A percentile compares a stretch with the other conserved stretches of the same genome.
Conservation (phyloP, 2,113 vertebrate species). For the Triplophysa rosa region DNA sequence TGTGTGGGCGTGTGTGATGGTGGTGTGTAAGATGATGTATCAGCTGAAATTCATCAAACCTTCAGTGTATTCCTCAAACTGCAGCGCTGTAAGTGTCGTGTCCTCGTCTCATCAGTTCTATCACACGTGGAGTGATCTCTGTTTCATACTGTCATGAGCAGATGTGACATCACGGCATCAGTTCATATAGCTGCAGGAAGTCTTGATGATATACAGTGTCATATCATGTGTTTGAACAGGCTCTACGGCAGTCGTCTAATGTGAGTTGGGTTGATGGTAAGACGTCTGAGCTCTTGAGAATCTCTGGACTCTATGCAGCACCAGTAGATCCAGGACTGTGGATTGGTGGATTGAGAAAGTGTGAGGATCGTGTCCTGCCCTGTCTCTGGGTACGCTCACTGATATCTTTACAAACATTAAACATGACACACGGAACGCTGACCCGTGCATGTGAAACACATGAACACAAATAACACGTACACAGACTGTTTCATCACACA, state of each 20-base stretch:
- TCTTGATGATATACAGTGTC: too few relatives aligned
- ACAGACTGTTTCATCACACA: too few relatives aligned
- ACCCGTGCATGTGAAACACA: too few relatives aligned
- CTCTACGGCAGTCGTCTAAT: conserved; percentile 60
- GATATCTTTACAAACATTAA: background rate
- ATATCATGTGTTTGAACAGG: conserved; percentile 48
- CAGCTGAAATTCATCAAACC: conserved; percentile 79
- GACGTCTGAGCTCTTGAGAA: conserved; percentile 67
- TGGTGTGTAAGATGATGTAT: conserved; percentile 80
- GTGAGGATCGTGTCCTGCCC: conserved; percentile 64
- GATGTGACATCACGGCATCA: too few relatives aligned
- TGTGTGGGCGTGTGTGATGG: conserved; percentile 76
- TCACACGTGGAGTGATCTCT: too few relatives aligned
- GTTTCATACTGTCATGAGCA: too few relatives aligned
- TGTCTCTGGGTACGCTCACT: conserved; percentile 67
- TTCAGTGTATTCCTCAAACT: conserved; percentile 73
- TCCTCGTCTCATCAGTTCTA: too few relatives aligned
- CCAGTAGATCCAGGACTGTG: conserved; percentile 66
- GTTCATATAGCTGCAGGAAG: too few relatives aligned
- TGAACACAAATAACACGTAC: too few relatives aligned
- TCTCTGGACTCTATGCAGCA: conserved; percentile 59
- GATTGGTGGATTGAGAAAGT: conserved; percentile 66
- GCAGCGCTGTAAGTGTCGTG: conserved; percentile 70
- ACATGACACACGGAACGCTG: too few relatives aligned
- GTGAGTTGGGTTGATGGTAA: conserved; percentile 56